Evolutionary conservation across 2,888 invertebrate genomes (phyloP), one percentile per base, ranked within the genome.

Genomic region (Scaptomyza caliginosa): DNA sequence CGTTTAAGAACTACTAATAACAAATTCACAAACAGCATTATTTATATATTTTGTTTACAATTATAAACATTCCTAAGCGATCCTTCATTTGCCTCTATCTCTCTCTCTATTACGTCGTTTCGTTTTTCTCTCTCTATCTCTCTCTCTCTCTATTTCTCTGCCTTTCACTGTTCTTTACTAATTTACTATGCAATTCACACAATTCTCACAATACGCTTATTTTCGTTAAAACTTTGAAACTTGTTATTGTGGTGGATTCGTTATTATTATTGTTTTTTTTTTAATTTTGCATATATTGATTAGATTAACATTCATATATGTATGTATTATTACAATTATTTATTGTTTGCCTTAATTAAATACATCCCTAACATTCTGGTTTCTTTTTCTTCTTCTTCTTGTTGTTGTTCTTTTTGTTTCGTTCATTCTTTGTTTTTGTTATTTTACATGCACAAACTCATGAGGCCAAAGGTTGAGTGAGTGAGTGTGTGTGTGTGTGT

Each of bases 381-480:
- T 59, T 21, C 10, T 30, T 11, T 17, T 40, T 19, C 30, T 52
- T 78, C 3, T 4, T 5, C 7, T 10, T 13, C 23, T 13, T 23
- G n/a, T n/a, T n/a, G n/a, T 39, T n/a, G 19, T 39, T 17, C 4
- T n/a, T 21, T n/a, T n/a, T 0, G 21, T n/a, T 39, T 19, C 19
- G 17, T 19, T 8, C 6, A 42, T 38, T 46, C 17, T 56, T 55
- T 32, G 48, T 77, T 77, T 78, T 83, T 43, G 62, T 86, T 86
- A n/a, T 80, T 80, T 80, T 86, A 80, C 79, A 80, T 83, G 79
- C 79, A 79, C 79, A 83, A 83, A 86, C 86, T 83, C 79, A 80
- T 86, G 79, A 82, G 79, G 86, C 79, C 86, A 83, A 78, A 48
- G 65, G 60, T 69, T 58, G 3, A 32, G 30, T 17, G 38, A 46